phyloP scores from a whole-genome alignment of 92 coral and sea anemone genomes.

The Zoanthus sociatus region DNA sequence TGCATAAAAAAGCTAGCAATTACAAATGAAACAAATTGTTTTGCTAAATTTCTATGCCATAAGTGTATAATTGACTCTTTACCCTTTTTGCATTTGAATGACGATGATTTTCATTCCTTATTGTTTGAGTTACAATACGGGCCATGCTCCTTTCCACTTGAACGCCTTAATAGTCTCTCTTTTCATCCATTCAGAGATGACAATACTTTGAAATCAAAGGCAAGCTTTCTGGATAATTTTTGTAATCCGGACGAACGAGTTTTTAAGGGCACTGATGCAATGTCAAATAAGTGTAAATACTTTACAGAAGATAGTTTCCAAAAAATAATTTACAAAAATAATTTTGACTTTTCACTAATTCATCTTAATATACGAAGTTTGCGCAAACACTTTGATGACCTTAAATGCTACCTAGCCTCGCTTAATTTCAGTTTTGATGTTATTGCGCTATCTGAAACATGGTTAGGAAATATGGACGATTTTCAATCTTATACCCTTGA shows the following conservation, averaged over 20 bases:
- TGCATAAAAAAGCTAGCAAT: conserved; percentile 11
- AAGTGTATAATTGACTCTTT: conserved; percentile 20
- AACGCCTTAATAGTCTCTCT: conserved; percentile 5
- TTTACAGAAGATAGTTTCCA: conserved; percentile 13
- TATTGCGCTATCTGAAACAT: conserved; percentile 23
- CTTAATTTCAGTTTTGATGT: conserved; percentile 27
- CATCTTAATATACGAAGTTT: conserved; percentile 16
- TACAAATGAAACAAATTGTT: conserved; percentile 19
- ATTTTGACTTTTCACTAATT: conserved; percentile 21
- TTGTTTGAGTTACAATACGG: conserved; percentile 29
- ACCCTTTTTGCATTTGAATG: conserved; percentile 35
- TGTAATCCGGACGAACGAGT: conserved; percentile 29
- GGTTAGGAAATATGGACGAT: conserved; percentile 21
- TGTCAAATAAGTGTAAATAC: conserved; percentile 27
- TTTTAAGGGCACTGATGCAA: conserved; percentile 24
- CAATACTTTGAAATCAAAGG: conserved; percentile 16
- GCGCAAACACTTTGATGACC: conserved; percentile 22
- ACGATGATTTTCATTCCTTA: conserved; percentile 24
- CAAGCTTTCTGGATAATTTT: conserved; percentile 31
- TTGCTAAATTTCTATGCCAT: background rate
- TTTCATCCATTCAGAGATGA: conserved; percentile 23
- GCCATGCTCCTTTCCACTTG: conserved; percentile 25
- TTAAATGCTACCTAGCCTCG: conserved; percentile 17
- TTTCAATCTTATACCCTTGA: conserved; percentile 10
- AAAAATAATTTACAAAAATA: conserved; percentile 4